A percentile compares a stretch with the other conserved stretches of the same genome.
Evolutionary conservation across 1,140 invertebrate species (phyloP).

Genomic region (Idris sp.): DNA sequence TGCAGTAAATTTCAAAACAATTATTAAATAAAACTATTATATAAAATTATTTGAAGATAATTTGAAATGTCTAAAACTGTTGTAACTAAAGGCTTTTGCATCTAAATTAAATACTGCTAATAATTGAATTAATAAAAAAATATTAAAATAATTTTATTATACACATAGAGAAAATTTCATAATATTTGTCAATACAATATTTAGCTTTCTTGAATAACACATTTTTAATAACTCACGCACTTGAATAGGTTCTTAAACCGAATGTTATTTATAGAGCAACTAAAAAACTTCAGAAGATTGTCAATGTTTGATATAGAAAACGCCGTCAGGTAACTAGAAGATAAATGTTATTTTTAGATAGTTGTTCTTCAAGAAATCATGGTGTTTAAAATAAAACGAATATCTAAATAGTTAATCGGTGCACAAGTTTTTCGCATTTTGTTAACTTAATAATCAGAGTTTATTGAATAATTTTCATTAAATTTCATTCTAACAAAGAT

Average conservation of each 20-base stretch:
- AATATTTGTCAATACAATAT: no score
- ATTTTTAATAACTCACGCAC: conserved; percentile 15
- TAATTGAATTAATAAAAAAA: no score
- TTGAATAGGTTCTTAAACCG: conserved; percentile 8
- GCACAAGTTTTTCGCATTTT: no score
- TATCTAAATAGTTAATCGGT: conserved; percentile 4
- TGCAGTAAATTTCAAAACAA: no score
- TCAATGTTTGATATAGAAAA: conserved; percentile 8
- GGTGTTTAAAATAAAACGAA: conserved; percentile 5
- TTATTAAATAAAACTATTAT: no score
- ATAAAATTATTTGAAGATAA: no score
- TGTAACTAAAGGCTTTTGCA: no score
- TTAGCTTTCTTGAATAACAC: conserved; percentile 21
- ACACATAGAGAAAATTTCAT: no score
- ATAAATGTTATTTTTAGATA: conserved; percentile 21
- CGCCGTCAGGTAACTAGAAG: conserved; percentile 5
- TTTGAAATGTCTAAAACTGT: no score
- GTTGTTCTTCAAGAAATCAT: conserved; percentile 12
- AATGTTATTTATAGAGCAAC: conserved; percentile 13
- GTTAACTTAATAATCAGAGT: not conserved
- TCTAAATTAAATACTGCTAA: no score
- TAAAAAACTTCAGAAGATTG: conserved; percentile 22
- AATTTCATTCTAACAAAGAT: no score
- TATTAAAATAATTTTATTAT: no score
- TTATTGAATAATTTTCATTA: not conserved